Evolutionary conservation across 2,888 invertebrate genomes (phyloP).

Genomic region (Heteromurus nitidus): DNA sequence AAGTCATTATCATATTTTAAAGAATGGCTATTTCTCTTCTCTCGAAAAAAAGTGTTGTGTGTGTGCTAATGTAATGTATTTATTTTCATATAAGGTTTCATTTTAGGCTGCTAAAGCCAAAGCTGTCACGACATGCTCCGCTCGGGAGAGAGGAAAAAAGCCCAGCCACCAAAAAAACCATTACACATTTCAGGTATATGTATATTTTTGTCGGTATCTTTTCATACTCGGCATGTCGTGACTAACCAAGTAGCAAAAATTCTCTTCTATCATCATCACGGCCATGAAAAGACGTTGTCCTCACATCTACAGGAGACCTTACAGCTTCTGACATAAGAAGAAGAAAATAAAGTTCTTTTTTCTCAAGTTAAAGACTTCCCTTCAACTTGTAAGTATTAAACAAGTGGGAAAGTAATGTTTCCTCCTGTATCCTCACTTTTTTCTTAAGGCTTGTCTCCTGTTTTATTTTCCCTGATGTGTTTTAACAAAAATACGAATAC

Average conservation of each 20-base stretch:
- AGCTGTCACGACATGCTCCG: constrained; percentile 64
- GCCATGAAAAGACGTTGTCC: constrained; percentile 49
- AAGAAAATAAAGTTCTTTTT: constrained; percentile 36
- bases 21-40: constrained; percentile 48
- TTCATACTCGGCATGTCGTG: constrained; percentile 62
- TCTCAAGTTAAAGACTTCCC: constrained; percentile 21
- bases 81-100: constrained; percentile 63
- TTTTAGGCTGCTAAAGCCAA: constrained; percentile 52
- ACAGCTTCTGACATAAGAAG: constrained; percentile 20
- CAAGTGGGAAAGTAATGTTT: not conserved
- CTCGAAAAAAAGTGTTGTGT: constrained; percentile 1
- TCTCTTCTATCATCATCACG: constrained; percentile 46
- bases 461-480: too few species aligned
- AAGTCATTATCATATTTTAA: constrained; percentile 61
- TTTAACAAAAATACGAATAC: too few species aligned
- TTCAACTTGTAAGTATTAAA: constrained; percentile 47
- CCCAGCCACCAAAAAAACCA: too few species aligned
- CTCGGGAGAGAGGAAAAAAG: too few species aligned
- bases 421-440: not conserved
- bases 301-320: too few species aligned
- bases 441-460: not conserved
- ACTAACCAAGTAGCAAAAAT: constrained; percentile 66
- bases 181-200: too few species aligned
- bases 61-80: constrained; percentile 58
- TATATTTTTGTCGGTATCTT: constrained; percentile 55